phyloP scores from a whole-genome alignment of 2,797 vertebrate genomes.

The Florisuga fusca region DNA sequence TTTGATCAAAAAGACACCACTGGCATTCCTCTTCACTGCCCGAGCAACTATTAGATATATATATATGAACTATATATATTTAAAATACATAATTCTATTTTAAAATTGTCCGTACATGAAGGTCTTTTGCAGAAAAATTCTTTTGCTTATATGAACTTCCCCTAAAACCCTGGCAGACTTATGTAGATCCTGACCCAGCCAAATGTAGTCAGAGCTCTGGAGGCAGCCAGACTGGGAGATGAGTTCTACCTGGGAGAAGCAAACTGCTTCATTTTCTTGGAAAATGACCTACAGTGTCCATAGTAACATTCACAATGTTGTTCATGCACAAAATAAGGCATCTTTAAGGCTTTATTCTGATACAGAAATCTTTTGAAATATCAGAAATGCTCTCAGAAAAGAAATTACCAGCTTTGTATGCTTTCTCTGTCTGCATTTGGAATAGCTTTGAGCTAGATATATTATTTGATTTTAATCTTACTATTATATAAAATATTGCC shows the following conservation, averaged over 20 bases:
- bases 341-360: neutral
- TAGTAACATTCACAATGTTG: neutral
- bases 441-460: neutral
- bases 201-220: neutral
- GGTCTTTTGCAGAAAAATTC: neutral
- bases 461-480: neutral
- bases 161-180: neutral
- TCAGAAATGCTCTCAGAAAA: neutral
- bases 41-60: too few species aligned
- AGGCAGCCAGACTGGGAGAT: neutral
- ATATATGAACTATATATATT: too few species aligned
- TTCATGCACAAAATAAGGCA: neutral
- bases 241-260: neutral
- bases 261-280: neutral
- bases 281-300: neutral
- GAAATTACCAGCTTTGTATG: neutral
- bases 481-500: neutral
- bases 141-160: neutral
- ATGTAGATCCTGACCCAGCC: neutral
- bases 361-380: neutral
- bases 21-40: neutral
- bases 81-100: neutral
- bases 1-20: neutral
- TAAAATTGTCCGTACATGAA: neutral
- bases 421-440: neutral